These are phyloP conservation scores for Drosophila navojoa DNA, from an alignment of 1,140 invertebrate species.

Conservation along the genomic window DNA sequence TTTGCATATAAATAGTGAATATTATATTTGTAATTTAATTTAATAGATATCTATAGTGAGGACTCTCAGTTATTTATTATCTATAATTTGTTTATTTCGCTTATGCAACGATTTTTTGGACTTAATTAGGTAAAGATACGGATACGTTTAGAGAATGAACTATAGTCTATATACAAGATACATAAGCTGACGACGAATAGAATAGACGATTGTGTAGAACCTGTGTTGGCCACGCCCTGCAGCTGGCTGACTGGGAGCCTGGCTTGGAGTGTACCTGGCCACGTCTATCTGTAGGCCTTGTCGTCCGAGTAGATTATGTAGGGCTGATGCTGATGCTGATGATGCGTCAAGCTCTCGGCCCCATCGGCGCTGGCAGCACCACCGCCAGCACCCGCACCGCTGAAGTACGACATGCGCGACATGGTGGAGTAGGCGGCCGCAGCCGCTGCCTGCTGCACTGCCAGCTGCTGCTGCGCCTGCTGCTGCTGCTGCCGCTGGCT, in stretches of 20 bases:
- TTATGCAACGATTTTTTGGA: conserved; percentile 41
- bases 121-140: conserved; percentile 71
- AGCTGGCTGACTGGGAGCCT: conserved; percentile 67
- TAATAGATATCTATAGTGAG: too few relatives aligned
- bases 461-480: conserved; percentile 65
- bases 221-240: conserved; percentile 56
- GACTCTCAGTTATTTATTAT: conserved; percentile 47
- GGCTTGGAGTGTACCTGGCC: conserved; percentile 10
- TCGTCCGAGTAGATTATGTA: conserved; percentile 83
- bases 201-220: conserved; percentile 69
- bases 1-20: too few relatives aligned
- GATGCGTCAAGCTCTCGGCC: conserved; percentile 61
- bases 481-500: conserved; percentile 85
- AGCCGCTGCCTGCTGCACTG: conserved; percentile 76
- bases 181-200: conserved; percentile 65
- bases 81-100: conserved; percentile 74
- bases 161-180: conserved; percentile 75
- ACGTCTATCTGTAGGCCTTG: conserved; percentile 81
- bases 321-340: conserved; percentile 70
- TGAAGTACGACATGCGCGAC: conserved; percentile 82
- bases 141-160: conserved; percentile 72
- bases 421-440: conserved; percentile 82
- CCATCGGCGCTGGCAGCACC: conserved; percentile 50
- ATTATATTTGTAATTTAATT: too few relatives aligned
- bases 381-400: conserved; percentile 51